Evolutionary conservation across 2,888 invertebrate species (phyloP).

Genomic region (Synergus laeviventris): DNA sequence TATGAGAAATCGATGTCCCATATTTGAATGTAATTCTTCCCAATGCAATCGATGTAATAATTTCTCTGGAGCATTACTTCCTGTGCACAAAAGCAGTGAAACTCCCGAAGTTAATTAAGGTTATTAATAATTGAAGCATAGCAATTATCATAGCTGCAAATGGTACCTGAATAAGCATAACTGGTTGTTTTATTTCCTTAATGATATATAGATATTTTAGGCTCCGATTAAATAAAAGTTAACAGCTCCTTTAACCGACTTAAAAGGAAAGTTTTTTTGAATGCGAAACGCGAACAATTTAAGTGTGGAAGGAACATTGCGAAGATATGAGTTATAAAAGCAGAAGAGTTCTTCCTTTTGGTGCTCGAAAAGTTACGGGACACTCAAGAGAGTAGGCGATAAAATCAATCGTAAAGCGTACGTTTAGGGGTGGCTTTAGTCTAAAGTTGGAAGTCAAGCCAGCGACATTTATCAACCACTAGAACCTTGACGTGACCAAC

Average conservation of each 20-base stretch:
- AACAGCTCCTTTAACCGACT: background rate
- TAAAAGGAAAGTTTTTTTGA: background rate
- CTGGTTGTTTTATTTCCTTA: slow-evolving; percentile 1
- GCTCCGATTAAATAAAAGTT: background rate
- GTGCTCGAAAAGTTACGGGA: slow-evolving; percentile 18
- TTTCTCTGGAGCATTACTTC: slow-evolving; percentile 1
- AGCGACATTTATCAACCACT: slow-evolving; percentile 30
- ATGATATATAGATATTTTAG: background rate
- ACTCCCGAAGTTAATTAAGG: slow-evolving; percentile 5
- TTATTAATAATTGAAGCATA: slow-evolving; percentile 7
- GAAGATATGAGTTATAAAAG: slow-evolving; percentile 29
- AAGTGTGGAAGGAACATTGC: background rate
- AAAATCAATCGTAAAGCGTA: slow-evolving; percentile 38
- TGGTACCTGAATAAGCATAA: slow-evolving; percentile 16
- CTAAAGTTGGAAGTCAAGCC: slow-evolving; percentile 14
- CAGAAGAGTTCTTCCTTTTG: slow-evolving; percentile 13
- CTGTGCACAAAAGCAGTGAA: background rate
- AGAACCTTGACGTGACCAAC: slow-evolving; percentile 23
- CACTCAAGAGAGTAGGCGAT: slow-evolving; percentile 14
- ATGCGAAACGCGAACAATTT: background rate
- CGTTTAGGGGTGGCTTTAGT: slow-evolving; percentile 12
- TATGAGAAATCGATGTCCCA: background rate
- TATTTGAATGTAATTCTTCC: slow-evolving; percentile 12
- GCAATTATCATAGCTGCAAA: slow-evolving; percentile 1
- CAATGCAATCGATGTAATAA: background rate